Conservation (phyloP, 2,888 invertebrate species). For the Antitype chi region DNA sequence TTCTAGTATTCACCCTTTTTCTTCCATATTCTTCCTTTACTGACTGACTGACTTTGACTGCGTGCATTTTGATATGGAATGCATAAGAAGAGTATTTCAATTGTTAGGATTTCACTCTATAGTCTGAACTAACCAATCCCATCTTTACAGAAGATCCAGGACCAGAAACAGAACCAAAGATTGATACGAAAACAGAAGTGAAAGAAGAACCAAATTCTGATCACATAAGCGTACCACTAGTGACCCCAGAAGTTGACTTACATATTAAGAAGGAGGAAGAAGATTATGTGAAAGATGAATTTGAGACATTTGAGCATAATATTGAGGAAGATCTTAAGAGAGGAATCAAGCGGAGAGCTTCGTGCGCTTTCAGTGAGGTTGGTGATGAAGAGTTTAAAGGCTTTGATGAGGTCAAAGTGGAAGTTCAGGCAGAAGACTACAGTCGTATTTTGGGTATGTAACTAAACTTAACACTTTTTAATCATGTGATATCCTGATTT, state of each 20-base stretch:
- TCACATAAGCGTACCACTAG: conserved; percentile 38
- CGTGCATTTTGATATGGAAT: background rate
- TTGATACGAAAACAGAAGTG: conserved; percentile 16
- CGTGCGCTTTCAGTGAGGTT: conserved; percentile 80
- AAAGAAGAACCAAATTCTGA: conserved; percentile 55
- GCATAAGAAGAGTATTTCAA: background rate
- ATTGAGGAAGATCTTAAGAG: conserved; percentile 68
- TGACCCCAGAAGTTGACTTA: conserved; percentile 1
- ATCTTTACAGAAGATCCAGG: conserved; percentile 54
- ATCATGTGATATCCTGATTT: background rate
- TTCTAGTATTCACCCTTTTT: background rate
- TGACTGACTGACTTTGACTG: background rate
- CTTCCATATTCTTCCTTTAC: background rate
- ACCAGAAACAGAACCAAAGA: conserved; percentile 43
- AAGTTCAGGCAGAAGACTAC: conserved; percentile 74
- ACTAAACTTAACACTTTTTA: background rate
- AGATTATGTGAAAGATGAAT: conserved; percentile 35
- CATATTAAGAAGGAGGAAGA: conserved; percentile 55
- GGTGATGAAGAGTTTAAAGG: conserved; percentile 82
- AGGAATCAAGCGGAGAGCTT: conserved; percentile 84
- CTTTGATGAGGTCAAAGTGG: conserved; percentile 76
- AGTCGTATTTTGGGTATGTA: conserved; percentile 78
- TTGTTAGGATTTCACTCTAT: background rate
- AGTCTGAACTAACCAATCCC: background rate
- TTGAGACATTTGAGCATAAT: conserved; percentile 52